These are phyloP conservation scores for Dorcus hopei DNA, from an alignment of 2,888 invertebrate species.

Conservation along the genomic window DNA sequence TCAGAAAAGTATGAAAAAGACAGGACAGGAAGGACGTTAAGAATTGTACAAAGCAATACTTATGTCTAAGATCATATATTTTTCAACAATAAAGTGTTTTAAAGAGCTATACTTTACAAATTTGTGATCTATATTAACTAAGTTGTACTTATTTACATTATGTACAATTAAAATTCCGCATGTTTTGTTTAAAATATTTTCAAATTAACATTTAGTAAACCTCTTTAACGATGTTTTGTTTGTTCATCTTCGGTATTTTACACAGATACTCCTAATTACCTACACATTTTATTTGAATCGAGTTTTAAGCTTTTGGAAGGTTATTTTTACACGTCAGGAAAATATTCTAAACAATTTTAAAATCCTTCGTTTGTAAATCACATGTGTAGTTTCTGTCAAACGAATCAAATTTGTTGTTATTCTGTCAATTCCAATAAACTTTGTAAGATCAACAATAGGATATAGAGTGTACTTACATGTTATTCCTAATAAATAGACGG, in stretches of 20 bases:
- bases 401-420: slow-evolving; percentile 14
- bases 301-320: background rate
- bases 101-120: slow-evolving; percentile 46
- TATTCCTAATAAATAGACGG: slow-evolving; percentile 39
- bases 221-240: too few relatives aligned
- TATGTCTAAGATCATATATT: slow-evolving; percentile 42
- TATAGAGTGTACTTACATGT: slow-evolving; percentile 39
- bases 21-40: too few relatives aligned
- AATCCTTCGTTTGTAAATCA: slow-evolving; percentile 33
- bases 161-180: slow-evolving; percentile 36
- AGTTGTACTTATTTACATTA: slow-evolving; percentile 41
- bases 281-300: background rate
- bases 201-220: slow-evolving; percentile 7
- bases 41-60: background rate
- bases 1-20: background rate
- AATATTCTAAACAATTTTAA: slow-evolving; percentile 40
- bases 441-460: slow-evolving; percentile 49
- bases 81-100: slow-evolving; percentile 46
- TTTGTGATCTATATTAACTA: slow-evolving; percentile 34
- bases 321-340: slow-evolving; percentile 23
- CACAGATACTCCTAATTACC: too few relatives aligned
- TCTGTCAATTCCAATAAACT: slow-evolving; percentile 45
- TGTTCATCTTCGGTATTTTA: too few relatives aligned
- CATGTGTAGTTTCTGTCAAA: slow-evolving; percentile 30
- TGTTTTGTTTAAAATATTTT: slow-evolving; percentile 41